Evolutionary conservation across 2,113 vertebrate genomes (phyloP).

Genomic region (Actenoides lindsayi): DNA sequence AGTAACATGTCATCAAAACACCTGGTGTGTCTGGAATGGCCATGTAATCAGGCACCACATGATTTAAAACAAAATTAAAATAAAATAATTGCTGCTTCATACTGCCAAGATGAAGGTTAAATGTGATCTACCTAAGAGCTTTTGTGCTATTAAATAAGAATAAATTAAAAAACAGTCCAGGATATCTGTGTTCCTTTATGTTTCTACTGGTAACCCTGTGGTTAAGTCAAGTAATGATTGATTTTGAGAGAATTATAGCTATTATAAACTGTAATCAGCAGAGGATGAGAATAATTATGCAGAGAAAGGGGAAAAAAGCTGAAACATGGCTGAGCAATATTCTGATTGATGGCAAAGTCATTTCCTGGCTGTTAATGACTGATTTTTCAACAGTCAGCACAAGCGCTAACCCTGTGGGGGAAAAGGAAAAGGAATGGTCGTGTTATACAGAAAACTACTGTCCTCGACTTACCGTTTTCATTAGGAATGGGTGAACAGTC

Average conservation of each 20-base stretch:
- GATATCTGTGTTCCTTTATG: constrained; percentile 64
- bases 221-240: constrained; percentile 76
- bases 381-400: constrained; percentile 79
- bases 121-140: background rate
- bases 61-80: constrained; percentile 16
- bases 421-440: constrained; percentile 28
- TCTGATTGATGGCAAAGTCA: constrained; percentile 83
- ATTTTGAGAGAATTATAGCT: constrained; percentile 82
- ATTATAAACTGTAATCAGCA: constrained; percentile 81
- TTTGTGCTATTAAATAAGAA: constrained; percentile 1
- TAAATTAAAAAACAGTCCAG: constrained; percentile 56
- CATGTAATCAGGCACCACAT: background rate
- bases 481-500: background rate
- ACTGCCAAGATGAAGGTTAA: background rate
- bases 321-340: constrained; percentile 76
- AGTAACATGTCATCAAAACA: background rate
- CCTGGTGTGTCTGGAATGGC: background rate
- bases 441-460: constrained; percentile 61
- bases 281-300: constrained; percentile 80
- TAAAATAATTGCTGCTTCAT: constrained; percentile 10
- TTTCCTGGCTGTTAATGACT: constrained; percentile 80
- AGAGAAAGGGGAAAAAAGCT: constrained; percentile 62
- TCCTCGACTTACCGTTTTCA: constrained; percentile 27
- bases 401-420: constrained; percentile 56
- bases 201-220: constrained; percentile 68